Conservation (phyloP, 2,797 vertebrate species). For the Silurus lanzhouensis region DNA sequence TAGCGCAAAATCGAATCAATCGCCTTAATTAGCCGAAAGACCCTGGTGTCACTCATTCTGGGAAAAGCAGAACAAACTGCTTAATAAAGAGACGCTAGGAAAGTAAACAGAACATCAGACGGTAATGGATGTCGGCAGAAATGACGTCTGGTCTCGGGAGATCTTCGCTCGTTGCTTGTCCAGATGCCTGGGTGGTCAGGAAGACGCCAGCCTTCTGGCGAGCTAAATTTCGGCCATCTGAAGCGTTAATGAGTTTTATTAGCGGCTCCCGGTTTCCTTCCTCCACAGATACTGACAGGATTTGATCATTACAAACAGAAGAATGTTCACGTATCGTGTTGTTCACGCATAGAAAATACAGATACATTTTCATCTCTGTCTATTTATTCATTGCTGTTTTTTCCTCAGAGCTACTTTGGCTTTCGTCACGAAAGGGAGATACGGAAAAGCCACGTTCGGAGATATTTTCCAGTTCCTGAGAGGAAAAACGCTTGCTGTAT, state of each 20-base stretch:
- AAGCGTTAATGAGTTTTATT: background rate
- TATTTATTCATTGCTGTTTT: background rate
- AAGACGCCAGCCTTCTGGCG: background rate
- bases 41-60: background rate
- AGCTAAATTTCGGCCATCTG: background rate
- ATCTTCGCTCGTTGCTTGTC: background rate
- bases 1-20: background rate
- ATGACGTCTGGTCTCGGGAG: background rate
- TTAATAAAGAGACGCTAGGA: background rate
- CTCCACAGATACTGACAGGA: background rate
- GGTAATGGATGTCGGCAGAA: background rate
- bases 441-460: too few species aligned
- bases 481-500: too few species aligned
- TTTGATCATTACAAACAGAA: too few species aligned
- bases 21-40: background rate
- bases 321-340: too few species aligned
- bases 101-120: background rate
- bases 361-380: background rate
- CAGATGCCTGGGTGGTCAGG: background rate
- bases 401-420: background rate
- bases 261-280: background rate
- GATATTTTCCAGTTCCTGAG: too few species aligned
- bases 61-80: background rate
- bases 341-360: background rate
- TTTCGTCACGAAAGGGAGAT: too few species aligned